These are phyloP conservation scores for Bubo scandiacus DNA, from an alignment of 2,113 vertebrate genomes.

Conservation along the genomic window DNA sequence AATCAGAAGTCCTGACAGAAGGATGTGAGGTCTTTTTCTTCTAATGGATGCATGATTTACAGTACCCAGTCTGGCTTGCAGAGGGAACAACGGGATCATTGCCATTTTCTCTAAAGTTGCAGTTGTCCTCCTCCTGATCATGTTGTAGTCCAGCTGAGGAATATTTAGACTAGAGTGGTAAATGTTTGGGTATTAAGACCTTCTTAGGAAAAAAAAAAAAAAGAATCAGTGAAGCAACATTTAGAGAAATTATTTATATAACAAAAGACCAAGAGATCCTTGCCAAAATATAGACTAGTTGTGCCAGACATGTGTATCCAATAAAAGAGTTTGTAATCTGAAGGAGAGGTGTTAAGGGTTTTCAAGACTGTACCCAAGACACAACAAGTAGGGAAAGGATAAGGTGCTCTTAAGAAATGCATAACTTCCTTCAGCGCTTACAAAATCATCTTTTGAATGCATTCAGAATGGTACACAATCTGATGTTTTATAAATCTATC, in stretches of 20 bases:
- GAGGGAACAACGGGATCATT: background rate
- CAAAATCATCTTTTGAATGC: background rate
- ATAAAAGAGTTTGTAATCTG: background rate
- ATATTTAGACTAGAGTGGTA: constrained; percentile 42
- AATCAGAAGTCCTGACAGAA: background rate
- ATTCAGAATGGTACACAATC: background rate
- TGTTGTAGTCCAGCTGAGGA: background rate
- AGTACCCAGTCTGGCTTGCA: background rate
- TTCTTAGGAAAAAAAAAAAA: background rate
- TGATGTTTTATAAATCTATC: background rate
- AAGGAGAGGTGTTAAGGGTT: background rate
- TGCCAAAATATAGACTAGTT: background rate
- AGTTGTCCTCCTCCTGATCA: background rate
- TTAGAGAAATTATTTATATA: constrained; percentile 16
- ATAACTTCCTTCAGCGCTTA: background rate
- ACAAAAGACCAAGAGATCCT: background rate
- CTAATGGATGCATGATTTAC: background rate
- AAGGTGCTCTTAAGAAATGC: background rate
- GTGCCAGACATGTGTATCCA: background rate
- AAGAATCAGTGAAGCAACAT: background rate
- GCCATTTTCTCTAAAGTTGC: background rate
- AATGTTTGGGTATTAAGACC: constrained; percentile 29
- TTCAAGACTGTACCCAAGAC: background rate
- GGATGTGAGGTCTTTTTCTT: background rate
- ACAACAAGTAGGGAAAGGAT: background rate